Evolutionary conservation across 1,140 invertebrate species (phyloP), one percentile per base, ranked within the genome.

Genomic region (Augochlora pura): DNA sequence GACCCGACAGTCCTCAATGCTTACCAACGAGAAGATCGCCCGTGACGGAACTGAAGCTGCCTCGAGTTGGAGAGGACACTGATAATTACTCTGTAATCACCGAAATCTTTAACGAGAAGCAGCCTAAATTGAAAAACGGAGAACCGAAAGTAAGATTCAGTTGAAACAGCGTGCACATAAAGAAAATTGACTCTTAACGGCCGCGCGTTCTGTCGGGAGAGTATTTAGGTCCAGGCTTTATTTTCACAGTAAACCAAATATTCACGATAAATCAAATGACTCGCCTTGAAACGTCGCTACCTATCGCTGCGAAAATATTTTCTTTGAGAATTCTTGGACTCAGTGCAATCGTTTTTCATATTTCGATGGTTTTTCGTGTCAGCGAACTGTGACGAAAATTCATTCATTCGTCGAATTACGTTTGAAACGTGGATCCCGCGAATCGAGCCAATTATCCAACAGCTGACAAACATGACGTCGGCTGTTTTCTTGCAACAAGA

Each of bases 111-210:
- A 62, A 18, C 9, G 75, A 12, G 10, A 71, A 64, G n/a, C 59
- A 64, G 4, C 25, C n/a, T n/a, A 16, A n/a, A 23, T 27, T 39
- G 68, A 46, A 46, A 16, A 57, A 70, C 39, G 75, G n/a, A 16
- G 42, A 7, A 12, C 21, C 16, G 0, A 72, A 65, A 64, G 76
- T 78, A 72, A 78, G 76, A 46, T 16, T 9, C 1, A 12, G 49
- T 52, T 21, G 38, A 27, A 16, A 21, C 18, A 27, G 46, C 2
- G 9, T 54, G 18, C 4, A 3, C 12, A 65, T 7, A 7, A 5
- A n/a, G 62, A n/a, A 21, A 21, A 63, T 63, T 49, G 49, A 77
- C 75, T 77, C 67, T 64, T 71, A 77, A 77, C 46, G 67, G 67
- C 10, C 27, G 46, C 32, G 18, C 27, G 39, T 76, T 57, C n/a